Evolutionary conservation across 2,888 invertebrate species (phyloP).

Genomic region (Cephus spinipes): DNA sequence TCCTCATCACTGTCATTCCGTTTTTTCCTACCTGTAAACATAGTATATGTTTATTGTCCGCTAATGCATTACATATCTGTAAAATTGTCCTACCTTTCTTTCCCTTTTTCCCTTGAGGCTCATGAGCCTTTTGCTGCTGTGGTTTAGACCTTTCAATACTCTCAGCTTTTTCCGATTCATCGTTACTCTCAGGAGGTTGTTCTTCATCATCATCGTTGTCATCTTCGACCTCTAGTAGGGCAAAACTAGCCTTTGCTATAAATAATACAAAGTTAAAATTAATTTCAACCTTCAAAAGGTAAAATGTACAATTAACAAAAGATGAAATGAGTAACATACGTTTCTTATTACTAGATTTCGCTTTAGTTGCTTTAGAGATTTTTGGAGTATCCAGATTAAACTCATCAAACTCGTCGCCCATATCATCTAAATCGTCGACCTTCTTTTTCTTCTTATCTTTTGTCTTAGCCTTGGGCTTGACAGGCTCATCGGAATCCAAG

Average conservation of each 20-base stretch:
- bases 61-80: neutral
- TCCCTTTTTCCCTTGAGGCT: slow-evolving; percentile 73
- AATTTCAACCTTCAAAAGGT: slow-evolving; percentile 6
- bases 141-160: slow-evolving; percentile 61
- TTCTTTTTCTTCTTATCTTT: slow-evolving; percentile 61
- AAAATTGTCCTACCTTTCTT: slow-evolving; percentile 70
- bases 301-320: neutral
- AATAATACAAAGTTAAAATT: slow-evolving; percentile 12
- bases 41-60: neutral
- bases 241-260: slow-evolving; percentile 71
- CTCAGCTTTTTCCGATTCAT: slow-evolving; percentile 67
- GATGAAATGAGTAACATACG: neutral
- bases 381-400: neutral
- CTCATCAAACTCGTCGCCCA: slow-evolving; percentile 4
- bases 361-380: neutral
- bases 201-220: slow-evolving; percentile 59
- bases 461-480: slow-evolving; percentile 16
- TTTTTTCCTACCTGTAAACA: slow-evolving; percentile 70
- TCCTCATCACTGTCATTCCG: slow-evolving; percentile 83
- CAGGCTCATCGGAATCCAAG: slow-evolving; percentile 66
- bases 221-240: slow-evolving; percentile 75
- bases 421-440: slow-evolving; percentile 58
- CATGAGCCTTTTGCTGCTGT: slow-evolving; percentile 63
- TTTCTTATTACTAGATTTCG: neutral
- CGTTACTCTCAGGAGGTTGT: slow-evolving; percentile 62